Percentiles rank a stretch among this genome's conserved stretches.
These are phyloP conservation scores for Formicarius rufipectus DNA, from an alignment of 2,113 vertebrate genomes.

Conservation along the genomic window DNA sequence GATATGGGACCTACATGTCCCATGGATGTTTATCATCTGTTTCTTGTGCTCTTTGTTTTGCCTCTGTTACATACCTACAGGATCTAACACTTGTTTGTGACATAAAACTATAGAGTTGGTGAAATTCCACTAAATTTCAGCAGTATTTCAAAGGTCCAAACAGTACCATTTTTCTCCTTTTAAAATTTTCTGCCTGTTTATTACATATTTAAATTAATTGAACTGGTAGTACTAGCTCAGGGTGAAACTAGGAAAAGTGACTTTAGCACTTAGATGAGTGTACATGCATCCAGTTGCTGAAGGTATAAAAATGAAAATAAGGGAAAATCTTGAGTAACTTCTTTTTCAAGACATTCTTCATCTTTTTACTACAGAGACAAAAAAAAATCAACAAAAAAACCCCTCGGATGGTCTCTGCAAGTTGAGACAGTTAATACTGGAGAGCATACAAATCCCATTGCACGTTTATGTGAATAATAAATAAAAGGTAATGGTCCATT, in stretches of 20 bases:
- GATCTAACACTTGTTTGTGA: not conserved
- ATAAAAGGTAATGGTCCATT: conserved; percentile 66
- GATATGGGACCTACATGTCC: not conserved
- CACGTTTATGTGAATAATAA: conserved; percentile 64
- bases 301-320: not conserved
- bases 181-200: not conserved
- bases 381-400: not conserved
- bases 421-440: not conserved
- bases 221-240: not conserved
- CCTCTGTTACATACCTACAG: not conserved
- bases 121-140: not conserved
- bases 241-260: not conserved
- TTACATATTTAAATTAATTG: not conserved
- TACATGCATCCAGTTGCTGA: not conserved
- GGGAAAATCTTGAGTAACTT: not conserved
- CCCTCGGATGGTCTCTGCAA: not conserved
- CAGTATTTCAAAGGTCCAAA: not conserved
- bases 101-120: not conserved
- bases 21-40: not conserved
- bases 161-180: not conserved
- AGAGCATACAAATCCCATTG: conserved; percentile 1
- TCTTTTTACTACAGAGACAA: not conserved
- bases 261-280: not conserved
- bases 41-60: not conserved
- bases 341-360: not conserved